Evolutionary conservation across 2,888 invertebrate genomes (phyloP), one percentile per base, ranked within the genome.

Genomic region (Pheosia tremula): DNA sequence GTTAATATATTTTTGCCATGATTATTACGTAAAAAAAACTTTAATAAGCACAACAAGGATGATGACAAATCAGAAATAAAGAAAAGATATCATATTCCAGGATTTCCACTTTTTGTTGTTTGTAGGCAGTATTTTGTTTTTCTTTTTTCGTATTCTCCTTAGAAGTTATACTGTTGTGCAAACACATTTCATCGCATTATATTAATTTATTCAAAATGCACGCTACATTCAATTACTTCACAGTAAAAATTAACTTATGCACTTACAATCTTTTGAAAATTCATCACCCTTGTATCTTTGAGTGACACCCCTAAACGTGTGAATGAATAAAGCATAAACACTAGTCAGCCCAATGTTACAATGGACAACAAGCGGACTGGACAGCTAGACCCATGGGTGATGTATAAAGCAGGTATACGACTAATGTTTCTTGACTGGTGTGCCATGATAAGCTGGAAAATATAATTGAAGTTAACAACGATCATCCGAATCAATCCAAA

Each of bases 321-420:
- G 62, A 75, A 86, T 88, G 88, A 88, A 88, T 87, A 88, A 87
- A 71, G 84, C 84, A 88, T 86, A 80, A 78, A 80, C 77, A 68
- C 77, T 73, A 66, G 78, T 71, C 74, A 76, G 79, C 73, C 69
- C 74, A 66, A 68, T 68, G 71, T 72, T 78, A 77, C 75, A 76
- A 68, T 77, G 75, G 78, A 73, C 73, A 68, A 71, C 60, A 71
- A 78, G 77, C 75, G 71, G 74, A 72, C 71, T 61, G 66, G 71
- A 75, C 62, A 71, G 68, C 63, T 67, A 63, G 68, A 69, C 62
- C 63, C 63, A 57, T 59, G 49, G 57, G 60, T 57, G 59, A 47
- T 57, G 41, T 41, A 24, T 24, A 24, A 24, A 49, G n/a, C n/a
- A 7, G 8, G 50, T 6, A 24, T 24, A 24, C 24, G 5, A 11